Evolutionary conservation across 2,888 invertebrate species (phyloP), one percentile per base, ranked within the genome.

Genomic region (Leucozona laternaria): DNA sequence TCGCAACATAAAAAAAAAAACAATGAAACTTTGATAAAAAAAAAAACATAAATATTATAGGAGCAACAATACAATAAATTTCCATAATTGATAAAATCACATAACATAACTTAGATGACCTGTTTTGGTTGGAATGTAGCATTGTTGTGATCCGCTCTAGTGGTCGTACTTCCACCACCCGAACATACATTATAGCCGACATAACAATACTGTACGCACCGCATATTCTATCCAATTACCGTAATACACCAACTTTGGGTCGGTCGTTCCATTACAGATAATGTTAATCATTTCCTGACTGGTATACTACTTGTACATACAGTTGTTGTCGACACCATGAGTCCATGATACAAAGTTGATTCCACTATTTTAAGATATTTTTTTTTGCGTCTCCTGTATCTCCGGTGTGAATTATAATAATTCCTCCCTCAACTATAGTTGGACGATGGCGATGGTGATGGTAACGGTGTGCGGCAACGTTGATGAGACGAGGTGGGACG

Each of bases 211-310:
- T 48, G 64, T 72, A 85, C 80, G 64, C 72, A 28, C 80, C 76
- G 80, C 71, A 79, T 76, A 84, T 84, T 84, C 71, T 71, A 72
- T 79, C 45, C 84, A 84, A 79, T 84, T 84, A 79, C 84, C 79
- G 50, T 57, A 64, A 48, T 76, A 79, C 71, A 68, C 45, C 79
- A 75, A 70, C 70, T 79, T 70, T 79, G 71, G 73, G 79, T 75
- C 31, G 66, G 66, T 28, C 76, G 66, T 79, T 79, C 84, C 84
- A 84, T 84, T 71, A 76, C 64, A 62, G 48, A 62, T 75, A 71
- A 68, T 76, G 79, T 79, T 79, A 53, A 76, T 71, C 84, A 76
- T 71, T 84, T 84, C 84, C 84, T 84, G 84, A 57, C 75, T n/a
- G n/a, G n/a, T n/a, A n/a, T n/a, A n/a, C n/a, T n/a, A n/a, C n/a